These are phyloP conservation scores for Notolepis coatsorum DNA, from an alignment of 2,797 vertebrate species.

Conservation along the genomic window DNA sequence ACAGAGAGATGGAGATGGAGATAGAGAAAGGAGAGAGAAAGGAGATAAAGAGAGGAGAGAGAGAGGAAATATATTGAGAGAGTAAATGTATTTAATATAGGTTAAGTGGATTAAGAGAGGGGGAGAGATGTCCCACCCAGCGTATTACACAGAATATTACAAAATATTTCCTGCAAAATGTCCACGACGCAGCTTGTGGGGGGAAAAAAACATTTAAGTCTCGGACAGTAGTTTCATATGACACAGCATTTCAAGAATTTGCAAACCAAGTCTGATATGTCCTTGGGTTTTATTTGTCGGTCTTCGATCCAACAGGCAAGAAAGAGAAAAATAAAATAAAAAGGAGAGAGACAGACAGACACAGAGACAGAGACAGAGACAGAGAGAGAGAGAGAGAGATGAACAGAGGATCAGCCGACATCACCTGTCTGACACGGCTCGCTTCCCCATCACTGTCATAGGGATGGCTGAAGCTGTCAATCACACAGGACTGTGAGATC, in stretches of 20 bases:
- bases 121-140: too few relatives aligned
- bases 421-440: constrained; percentile 36
- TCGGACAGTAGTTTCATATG: too few relatives aligned
- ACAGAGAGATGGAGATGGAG: neutral
- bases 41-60: constrained; percentile 10
- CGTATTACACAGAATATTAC: too few relatives aligned
- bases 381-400: neutral
- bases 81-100: neutral
- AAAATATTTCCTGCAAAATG: too few relatives aligned
- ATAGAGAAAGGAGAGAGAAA: neutral
- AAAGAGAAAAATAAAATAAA: neutral
- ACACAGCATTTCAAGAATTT: too few relatives aligned
- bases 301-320: too few relatives aligned
- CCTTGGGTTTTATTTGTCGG: too few relatives aligned
- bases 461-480: constrained; percentile 49
- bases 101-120: too few relatives aligned
- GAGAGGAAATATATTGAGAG: neutral
- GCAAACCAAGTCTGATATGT: too few relatives aligned
- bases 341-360: neutral
- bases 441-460: constrained; percentile 44
- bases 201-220: too few relatives aligned
- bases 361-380: neutral
- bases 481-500: constrained; percentile 40
- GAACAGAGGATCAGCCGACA: constrained; percentile 7
- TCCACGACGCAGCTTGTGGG: too few relatives aligned